Evolutionary conservation across 2,888 invertebrate genomes (phyloP).

Genomic region (Lissocephala sabroskyi): DNA sequence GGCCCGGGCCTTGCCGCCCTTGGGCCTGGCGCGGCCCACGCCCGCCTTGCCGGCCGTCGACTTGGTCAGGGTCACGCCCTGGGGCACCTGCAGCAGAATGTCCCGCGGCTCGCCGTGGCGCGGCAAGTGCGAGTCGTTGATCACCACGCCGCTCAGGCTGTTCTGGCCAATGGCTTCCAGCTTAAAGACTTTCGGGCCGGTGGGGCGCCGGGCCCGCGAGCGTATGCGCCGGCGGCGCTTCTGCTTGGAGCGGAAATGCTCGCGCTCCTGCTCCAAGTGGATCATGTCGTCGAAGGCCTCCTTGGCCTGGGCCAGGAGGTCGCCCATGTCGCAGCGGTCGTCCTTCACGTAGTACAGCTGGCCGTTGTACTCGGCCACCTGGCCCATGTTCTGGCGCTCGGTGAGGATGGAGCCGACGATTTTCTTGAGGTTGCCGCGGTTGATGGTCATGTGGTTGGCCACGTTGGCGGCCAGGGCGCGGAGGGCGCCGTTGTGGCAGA

Average conservation of each 20-base stretch:
- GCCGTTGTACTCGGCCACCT: conserved; percentile 34
- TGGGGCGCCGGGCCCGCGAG: too few species aligned
- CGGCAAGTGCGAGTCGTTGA: conserved; percentile 19
- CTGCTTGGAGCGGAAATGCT: too few species aligned
- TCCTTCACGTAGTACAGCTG: conserved; percentile 39
- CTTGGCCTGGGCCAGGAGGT: conserved; percentile 39
- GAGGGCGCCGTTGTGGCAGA: conserved; percentile 29
- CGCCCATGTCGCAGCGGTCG: conserved; percentile 30
- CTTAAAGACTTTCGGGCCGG: conserved; percentile 3
- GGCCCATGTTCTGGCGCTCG: conserved; percentile 28
- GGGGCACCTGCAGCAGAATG: conserved; percentile 8
- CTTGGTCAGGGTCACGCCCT: too few species aligned
- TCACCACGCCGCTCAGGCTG: conserved; percentile 24
- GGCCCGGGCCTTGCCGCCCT: too few species aligned
- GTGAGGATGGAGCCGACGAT: conserved; percentile 42
- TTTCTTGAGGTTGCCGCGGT: conserved; percentile 26
- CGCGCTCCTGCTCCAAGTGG: conserved; percentile 2
- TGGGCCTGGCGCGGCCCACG: too few species aligned
- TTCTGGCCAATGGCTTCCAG: background rate
- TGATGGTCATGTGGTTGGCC: conserved; percentile 33
- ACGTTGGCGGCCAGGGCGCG: conserved; percentile 39
- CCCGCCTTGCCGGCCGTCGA: too few species aligned
- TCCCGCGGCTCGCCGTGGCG: conserved; percentile 1
- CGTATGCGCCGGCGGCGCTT: background rate
- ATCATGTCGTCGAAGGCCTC: conserved; percentile 44